A percentile compares a stretch with the other conserved stretches of the same genome.
These are phyloP conservation scores for Pachyuromys duprasi DNA, from an alignment of 2,797 vertebrate species.

Conservation along the genomic window DNA sequence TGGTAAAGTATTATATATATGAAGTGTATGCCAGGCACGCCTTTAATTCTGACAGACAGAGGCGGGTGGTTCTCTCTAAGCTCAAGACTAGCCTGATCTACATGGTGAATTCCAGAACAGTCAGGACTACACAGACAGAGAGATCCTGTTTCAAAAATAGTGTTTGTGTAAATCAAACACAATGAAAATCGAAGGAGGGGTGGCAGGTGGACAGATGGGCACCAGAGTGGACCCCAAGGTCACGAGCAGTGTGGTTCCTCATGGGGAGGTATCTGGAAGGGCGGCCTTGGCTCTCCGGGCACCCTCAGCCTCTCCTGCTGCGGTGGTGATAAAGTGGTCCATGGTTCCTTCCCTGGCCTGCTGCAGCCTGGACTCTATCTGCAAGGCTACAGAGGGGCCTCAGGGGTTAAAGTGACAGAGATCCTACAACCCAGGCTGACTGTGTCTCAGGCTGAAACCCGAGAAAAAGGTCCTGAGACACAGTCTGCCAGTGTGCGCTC, in stretches of 20 bases:
- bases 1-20: too few species aligned
- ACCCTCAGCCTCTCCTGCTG: conserved; percentile 34
- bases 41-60: not conserved
- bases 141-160: too few species aligned
- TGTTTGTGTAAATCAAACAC: too few species aligned
- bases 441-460: not conserved
- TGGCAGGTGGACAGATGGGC: not conserved
- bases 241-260: not conserved
- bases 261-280: not conserved
- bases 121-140: not conserved
- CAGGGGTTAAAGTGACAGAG: conserved; percentile 58
- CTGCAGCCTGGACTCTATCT: not conserved
- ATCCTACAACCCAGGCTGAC: not conserved
- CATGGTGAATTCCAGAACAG: not conserved
- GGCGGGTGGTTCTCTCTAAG: not conserved
- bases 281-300: conserved; percentile 53
- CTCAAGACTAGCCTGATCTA: not conserved
- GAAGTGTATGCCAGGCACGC: too few species aligned
- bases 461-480: too few species aligned
- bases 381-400: not conserved
- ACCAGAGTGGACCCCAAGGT: conserved; percentile 58
- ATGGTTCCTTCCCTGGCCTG: conserved; percentile 55
- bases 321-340: conserved; percentile 36
- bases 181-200: not conserved
- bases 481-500: not conserved